These are phyloP conservation scores for Anguilla rostrata DNA, from an alignment of 2,113 vertebrate species.

Conservation along the genomic window DNA sequence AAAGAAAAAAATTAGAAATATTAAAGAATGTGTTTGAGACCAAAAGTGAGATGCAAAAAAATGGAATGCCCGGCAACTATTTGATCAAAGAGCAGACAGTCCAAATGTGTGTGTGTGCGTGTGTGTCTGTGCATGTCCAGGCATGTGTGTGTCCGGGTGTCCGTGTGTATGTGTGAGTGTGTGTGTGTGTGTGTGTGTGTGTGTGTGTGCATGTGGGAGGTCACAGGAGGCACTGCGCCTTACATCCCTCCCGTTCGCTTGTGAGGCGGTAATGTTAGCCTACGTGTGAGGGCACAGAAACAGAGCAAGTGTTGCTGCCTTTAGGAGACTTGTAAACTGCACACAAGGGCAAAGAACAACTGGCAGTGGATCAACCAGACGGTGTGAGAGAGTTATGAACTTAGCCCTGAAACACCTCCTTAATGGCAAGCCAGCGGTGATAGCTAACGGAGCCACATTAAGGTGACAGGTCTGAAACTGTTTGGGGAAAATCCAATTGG, in stretches of 20 bases:
- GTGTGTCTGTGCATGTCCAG: too few species aligned
- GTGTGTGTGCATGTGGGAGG: too few species aligned
- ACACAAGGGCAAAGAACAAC: slow-evolving; percentile 50
- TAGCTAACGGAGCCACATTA: slow-evolving; percentile 96
- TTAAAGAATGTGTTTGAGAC: background rate
- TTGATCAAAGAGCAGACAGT: background rate
- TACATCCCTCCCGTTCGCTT: slow-evolving; percentile 39
- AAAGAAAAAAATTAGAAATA: too few species aligned
- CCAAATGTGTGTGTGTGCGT: background rate
- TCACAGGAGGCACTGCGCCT: background rate
- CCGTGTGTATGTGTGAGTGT: too few species aligned
- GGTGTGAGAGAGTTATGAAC: slow-evolving; percentile 96
- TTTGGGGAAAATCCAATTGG: slow-evolving; percentile 98
- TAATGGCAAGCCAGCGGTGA: slow-evolving; percentile 90
- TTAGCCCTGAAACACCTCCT: slow-evolving; percentile 98
- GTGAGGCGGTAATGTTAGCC: background rate
- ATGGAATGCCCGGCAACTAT: too few species aligned
- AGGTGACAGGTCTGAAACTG: slow-evolving; percentile 96
- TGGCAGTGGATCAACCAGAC: slow-evolving; percentile 79
- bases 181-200: too few species aligned
- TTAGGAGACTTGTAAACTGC: slow-evolving; percentile 64
- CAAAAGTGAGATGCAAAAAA: background rate
- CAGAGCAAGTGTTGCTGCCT: slow-evolving; percentile 56
- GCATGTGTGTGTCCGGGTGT: too few species aligned
- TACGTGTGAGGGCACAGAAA: background rate